These are phyloP conservation scores for Clarias gariepinus DNA, from an alignment of 2,113 vertebrate species.

Conservation along the genomic window DNA sequence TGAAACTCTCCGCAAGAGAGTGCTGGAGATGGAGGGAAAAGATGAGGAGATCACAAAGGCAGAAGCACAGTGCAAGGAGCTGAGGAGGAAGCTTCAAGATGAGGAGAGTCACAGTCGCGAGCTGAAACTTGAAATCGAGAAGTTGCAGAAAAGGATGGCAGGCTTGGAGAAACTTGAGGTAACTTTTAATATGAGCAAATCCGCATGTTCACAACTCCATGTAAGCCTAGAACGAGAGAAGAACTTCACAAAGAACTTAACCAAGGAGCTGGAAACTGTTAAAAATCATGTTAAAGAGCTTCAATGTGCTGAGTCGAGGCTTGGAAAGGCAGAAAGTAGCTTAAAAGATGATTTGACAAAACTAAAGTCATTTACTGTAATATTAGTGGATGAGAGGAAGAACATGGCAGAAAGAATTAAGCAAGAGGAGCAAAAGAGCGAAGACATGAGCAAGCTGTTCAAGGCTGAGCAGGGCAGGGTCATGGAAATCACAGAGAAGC, in stretches of 20 bases:
- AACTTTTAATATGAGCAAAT: conserved; percentile 83
- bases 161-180: conserved; percentile 89
- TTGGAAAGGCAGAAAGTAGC: conserved; percentile 82
- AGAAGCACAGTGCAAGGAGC: conserved; percentile 85
- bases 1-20: conserved; percentile 88
- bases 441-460: conserved; percentile 80
- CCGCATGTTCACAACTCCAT: conserved; percentile 82
- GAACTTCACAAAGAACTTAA: conserved; percentile 80
- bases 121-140: conserved; percentile 87
- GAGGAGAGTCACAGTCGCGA: conserved; percentile 85
- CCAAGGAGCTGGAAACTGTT: conserved; percentile 81
- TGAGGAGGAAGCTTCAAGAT: conserved; percentile 85
- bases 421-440: conserved; percentile 85
- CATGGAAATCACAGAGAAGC: conserved; percentile 91
- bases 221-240: conserved; percentile 87
- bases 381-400: conserved; percentile 91
- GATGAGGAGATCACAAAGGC: conserved; percentile 94
- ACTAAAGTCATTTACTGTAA: conserved; percentile 91
- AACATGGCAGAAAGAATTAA: conserved; percentile 89
- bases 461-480: conserved; percentile 90
- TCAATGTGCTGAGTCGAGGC: conserved; percentile 79
- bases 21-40: conserved; percentile 96
- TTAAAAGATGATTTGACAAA: conserved; percentile 91
- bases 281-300: conserved; percentile 85
- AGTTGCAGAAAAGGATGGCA: conserved; percentile 89